Evolutionary conservation across 2,888 invertebrate species (phyloP).

Genomic region (Lissocephala sabroskyi): DNA sequence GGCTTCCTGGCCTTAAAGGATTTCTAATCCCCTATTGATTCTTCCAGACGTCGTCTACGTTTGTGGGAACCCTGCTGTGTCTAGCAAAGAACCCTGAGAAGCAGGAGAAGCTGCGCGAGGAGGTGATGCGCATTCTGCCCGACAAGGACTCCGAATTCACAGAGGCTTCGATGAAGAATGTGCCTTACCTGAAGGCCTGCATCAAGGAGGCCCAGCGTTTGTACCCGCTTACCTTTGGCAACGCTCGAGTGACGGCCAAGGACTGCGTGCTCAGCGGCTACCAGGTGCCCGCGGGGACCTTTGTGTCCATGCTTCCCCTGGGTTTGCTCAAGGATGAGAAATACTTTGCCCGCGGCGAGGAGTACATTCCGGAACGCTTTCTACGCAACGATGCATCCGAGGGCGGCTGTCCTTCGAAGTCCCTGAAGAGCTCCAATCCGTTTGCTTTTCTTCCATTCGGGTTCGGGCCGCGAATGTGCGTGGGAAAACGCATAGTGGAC

Average conservation of each 20-base stretch:
- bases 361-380: constrained; percentile 86
- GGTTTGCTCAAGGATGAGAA: constrained; percentile 73
- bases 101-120: constrained; percentile 78
- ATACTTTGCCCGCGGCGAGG: constrained; percentile 76
- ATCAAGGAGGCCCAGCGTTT: constrained; percentile 81
- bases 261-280: constrained; percentile 79
- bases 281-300: constrained; percentile 77
- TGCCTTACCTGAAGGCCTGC: constrained; percentile 80
- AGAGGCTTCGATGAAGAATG: constrained; percentile 71
- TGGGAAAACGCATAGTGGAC: constrained; percentile 83
- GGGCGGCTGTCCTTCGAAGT: constrained; percentile 80
- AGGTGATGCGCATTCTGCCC: constrained; percentile 73
- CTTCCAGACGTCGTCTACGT: constrained; percentile 65
- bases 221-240: constrained; percentile 76
- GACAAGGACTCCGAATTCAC: constrained; percentile 72
- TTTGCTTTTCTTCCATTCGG: constrained; percentile 77
- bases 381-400: constrained; percentile 65
- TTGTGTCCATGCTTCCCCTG: constrained; percentile 80
- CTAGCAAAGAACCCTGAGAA: constrained; percentile 78
- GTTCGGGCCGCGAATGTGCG: constrained; percentile 80
- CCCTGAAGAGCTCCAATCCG: constrained; percentile 72
- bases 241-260: constrained; percentile 74
- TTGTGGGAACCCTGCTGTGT: constrained; percentile 40
- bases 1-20: too few relatives aligned
- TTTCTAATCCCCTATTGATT: too few relatives aligned